Evolutionary conservation across 2,888 invertebrate genomes (phyloP), one percentile per base, ranked within the genome.

Genomic region (Dasypolia templi): DNA sequence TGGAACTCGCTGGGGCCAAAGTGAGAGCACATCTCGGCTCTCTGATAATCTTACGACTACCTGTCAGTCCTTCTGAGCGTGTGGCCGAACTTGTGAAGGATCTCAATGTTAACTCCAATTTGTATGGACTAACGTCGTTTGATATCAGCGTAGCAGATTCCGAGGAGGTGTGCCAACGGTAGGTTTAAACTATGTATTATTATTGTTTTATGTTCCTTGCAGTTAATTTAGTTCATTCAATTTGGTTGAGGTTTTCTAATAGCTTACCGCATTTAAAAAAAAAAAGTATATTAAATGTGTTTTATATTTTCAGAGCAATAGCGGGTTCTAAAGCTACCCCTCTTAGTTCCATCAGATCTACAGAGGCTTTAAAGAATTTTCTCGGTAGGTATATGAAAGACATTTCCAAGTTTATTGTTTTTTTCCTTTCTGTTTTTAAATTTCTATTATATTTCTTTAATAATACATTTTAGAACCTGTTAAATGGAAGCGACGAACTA

Each of bases 151-250:
- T 95, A 53, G 92, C 95, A 0, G 95, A 96, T 84, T 91, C 93
- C 3, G 94, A 95, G 56, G 95, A 96, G 81, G 92, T 95, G 4
- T 93, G 90, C 77, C 90, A 86, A 72, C 93, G 95, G 95, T 95
- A 76, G 12, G 72, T 12, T 65, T 46, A 0, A 46, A 39, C 29
- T 58, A 12, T 1, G 5, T 55, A 42, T 29, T 14, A 7, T 26
- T 17, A 4, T 22, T 5, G 11, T 6, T 35, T 58, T n/a, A 39
- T 11, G n/a, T 35, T 35, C 14, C 5, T 32, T 70, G 22, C 44
- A 46, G 12, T 12, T 14, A 42, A 19, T 72, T 59, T 35, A 19
- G 7, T 22, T 35, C n/a, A 42, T n/a, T 17, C 12, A 29, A 35
- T n/a, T n/a, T n/a, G n/a, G n/a, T n/a, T n/a, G n/a, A n/a, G 17